Conservation (phyloP, 2,888 invertebrate species). For the Tigriopus californicus region DNA sequence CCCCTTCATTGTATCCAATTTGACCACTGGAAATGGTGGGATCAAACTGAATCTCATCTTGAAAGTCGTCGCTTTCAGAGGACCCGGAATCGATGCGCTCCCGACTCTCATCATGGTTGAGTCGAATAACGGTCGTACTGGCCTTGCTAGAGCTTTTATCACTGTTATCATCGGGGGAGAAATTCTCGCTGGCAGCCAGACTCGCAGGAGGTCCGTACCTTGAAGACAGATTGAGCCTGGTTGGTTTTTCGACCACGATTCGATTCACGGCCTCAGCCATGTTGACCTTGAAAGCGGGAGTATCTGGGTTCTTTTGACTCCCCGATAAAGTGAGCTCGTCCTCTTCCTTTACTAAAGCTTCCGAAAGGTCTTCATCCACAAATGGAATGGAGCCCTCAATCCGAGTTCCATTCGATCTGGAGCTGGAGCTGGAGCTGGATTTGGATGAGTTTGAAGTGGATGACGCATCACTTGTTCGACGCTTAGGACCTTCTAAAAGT, state of each 20-base stretch:
- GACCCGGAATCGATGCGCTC: no score
- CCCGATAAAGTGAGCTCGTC: no score
- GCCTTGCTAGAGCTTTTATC: background rate
- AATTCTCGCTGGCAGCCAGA: background rate
- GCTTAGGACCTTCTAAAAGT: no score
- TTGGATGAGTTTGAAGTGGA: no score
- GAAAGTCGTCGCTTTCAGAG: background rate
- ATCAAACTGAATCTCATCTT: slow-evolving; percentile 16
- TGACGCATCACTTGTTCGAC: no score
- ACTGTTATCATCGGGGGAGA: background rate
- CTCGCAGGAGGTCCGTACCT: background rate
- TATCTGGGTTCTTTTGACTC: background rate
- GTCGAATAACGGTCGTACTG: background rate
- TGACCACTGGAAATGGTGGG: slow-evolving; percentile 16
- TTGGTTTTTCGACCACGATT: background rate
- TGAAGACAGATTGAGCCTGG: background rate
- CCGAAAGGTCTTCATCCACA: no score
- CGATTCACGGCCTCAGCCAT: background rate
- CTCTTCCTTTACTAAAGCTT: no score
- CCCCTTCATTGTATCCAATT: slow-evolving; percentile 9
- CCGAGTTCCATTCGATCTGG: no score
- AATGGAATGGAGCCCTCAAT: no score
- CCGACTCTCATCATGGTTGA: no score
- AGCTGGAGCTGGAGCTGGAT: no score
- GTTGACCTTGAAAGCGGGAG: background rate